Evolutionary conservation across 2,888 invertebrate species (phyloP).

Genomic region (Cynaeus angustus): DNA sequence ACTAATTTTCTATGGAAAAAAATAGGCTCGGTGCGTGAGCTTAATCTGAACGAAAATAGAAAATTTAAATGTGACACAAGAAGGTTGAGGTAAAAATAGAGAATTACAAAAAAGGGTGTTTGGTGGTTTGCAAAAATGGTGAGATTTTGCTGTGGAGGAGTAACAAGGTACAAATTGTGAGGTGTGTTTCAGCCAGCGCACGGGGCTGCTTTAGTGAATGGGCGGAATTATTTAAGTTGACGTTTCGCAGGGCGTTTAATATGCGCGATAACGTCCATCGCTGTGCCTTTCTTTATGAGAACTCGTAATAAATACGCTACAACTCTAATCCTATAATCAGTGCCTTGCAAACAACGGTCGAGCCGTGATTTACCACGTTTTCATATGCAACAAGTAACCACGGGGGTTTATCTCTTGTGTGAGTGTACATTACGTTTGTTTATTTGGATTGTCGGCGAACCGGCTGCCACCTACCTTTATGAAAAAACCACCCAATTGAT

Average conservation of each 20-base stretch:
- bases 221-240: constrained; percentile 50
- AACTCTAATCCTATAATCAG: constrained; percentile 62
- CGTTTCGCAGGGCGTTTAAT: constrained; percentile 53
- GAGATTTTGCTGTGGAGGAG: background rate
- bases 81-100: too few species aligned
- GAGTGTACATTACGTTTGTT: constrained; percentile 30
- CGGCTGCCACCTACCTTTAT: constrained; percentile 44
- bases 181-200: constrained; percentile 28
- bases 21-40: too few species aligned
- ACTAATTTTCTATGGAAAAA: too few species aligned
- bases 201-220: constrained; percentile 41
- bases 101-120: too few species aligned
- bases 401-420: constrained; percentile 46
- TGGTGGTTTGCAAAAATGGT: too few species aligned
- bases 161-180: constrained; percentile 6
- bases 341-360: constrained; percentile 51
- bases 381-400: constrained; percentile 57
- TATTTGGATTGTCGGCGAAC: constrained; percentile 27
- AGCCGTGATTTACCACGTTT: constrained; percentile 62
- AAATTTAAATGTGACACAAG: too few species aligned
- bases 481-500: constrained; percentile 34
- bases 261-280: constrained; percentile 56
- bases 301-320: constrained; percentile 59
- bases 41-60: too few species aligned
- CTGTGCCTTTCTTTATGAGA: constrained; percentile 53